Evolutionary conservation across 2,797 vertebrate genomes (phyloP), one percentile per base, ranked within the genome.

Genomic region (Pyrocephalus nanus): DNA sequence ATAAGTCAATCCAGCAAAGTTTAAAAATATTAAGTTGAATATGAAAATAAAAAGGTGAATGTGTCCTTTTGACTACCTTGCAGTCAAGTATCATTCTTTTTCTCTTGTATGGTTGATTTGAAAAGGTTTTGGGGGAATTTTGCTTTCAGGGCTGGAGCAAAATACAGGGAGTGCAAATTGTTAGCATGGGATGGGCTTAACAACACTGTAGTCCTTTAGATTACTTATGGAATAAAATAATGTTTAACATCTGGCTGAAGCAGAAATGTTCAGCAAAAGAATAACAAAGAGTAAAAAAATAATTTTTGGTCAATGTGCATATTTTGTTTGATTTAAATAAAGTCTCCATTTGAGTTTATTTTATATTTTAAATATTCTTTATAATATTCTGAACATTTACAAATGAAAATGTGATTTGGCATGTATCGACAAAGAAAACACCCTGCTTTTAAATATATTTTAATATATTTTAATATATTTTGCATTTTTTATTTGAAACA

Each of bases 1-100:
- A 1, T 13, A 40, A 32, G 11, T 43, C 42, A 80, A 0, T 34
- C 15, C 2, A 11, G 12, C 11, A 8, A 82, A 72, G 10, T 65
- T 84, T 65, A 60, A 80, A 87, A 87, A 69, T 50, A 57, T 40
- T 38, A 75, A 64, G 57, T 12, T 86, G 50, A 76, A 91, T 85
- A 74, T 36, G 45, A 6, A 60, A 77, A 50, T 67, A 42, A 87
- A 75, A 91, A 74, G 20, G 42, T 53, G 8, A 27, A 38, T 50
- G 23, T 57, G 30, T 48, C 26, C 27, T 86, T 89, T 45, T 32
- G 21, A 84, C 15, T 51, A 32, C 12, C 9, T 74, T 76, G 77
- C 61, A 80, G 32, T 66, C 19, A 76, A 64, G 15, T 27, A 57
- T 42, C 18, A 48, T 60, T 81, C n/a, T 76, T 87, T 45, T 73